These are phyloP conservation scores for Pegoplata infirma DNA, from an alignment of 2,888 invertebrate genomes.

Conservation along the genomic window DNA sequence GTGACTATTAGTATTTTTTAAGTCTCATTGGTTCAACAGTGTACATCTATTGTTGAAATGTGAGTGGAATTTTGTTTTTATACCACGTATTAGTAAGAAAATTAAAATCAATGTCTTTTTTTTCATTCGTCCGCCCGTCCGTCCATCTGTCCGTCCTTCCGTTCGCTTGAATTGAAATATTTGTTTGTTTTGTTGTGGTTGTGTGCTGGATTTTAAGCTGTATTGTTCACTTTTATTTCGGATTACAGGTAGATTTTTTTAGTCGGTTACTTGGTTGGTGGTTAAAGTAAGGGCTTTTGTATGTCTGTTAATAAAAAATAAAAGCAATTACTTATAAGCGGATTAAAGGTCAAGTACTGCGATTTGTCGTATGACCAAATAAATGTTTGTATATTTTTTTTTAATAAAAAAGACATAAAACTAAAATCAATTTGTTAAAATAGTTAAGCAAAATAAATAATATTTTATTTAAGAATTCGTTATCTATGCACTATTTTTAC, in stretches of 20 bases:
- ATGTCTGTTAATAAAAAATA: conserved; percentile 7
- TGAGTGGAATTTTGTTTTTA: conserved; percentile 34
- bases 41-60: conserved; percentile 39
- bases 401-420: too few species aligned
- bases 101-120: conserved; percentile 55
- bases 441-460: too few species aligned
- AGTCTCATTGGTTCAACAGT: conserved; percentile 34
- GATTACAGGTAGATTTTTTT: conserved; percentile 26
- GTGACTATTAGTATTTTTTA: conserved; percentile 40
- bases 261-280: background rate
- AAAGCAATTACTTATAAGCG: conserved; percentile 46
- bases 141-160: background rate
- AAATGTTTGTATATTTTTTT: too few species aligned
- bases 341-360: conserved; percentile 29
- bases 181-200: conserved; percentile 12
- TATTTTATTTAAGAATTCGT: too few species aligned
- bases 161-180: background rate
- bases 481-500: too few species aligned
- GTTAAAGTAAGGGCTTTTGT: conserved; percentile 8
- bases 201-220: background rate
- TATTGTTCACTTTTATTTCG: conserved; percentile 27
- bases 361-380: background rate
- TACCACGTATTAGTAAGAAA: conserved; percentile 51
- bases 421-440: too few species aligned
- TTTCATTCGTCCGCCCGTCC: background rate